Evolutionary conservation across 92 coral and sea anemone species (phyloP).

Genomic region (Micromussa lordhowensis): DNA sequence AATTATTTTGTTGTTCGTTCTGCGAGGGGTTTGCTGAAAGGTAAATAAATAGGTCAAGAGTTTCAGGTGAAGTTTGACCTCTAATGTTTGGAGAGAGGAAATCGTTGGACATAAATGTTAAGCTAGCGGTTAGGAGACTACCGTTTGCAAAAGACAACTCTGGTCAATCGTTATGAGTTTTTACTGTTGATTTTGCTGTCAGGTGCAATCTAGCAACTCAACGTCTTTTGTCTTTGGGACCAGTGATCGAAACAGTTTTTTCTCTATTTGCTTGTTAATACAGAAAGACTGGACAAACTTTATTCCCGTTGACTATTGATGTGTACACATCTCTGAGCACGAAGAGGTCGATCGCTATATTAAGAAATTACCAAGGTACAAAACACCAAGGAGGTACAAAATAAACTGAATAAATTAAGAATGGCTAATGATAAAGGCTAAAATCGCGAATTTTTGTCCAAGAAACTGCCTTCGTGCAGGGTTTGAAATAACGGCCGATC

Average conservation of each 20-base stretch:
- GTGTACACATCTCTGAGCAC: not conserved
- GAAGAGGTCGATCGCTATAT: no score
- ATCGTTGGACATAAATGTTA: no score
- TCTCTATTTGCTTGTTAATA: not conserved
- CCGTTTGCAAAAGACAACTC: not conserved
- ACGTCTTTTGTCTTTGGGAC: not conserved
- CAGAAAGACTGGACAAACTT: not conserved
- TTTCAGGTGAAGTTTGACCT: no score
- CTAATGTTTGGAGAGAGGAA: no score
- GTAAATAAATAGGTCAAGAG: not conserved
- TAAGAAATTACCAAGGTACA: no score
- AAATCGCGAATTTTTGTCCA: no score
- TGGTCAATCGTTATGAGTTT: not conserved
- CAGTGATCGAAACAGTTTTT: not conserved
- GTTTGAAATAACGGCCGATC: no score
- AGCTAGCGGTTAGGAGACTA: no score
- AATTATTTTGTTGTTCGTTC: constrained; percentile 28
- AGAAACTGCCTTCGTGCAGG: no score
- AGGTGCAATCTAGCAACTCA: not conserved
- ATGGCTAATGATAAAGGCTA: no score
- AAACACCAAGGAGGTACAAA: no score
- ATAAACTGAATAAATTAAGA: no score
- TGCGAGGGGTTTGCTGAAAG: constrained; percentile 16
- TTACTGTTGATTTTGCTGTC: not conserved
- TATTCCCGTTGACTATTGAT: not conserved